Conservation (phyloP, 2,888 invertebrate genomes). For the Cephus pygmeus region DNA sequence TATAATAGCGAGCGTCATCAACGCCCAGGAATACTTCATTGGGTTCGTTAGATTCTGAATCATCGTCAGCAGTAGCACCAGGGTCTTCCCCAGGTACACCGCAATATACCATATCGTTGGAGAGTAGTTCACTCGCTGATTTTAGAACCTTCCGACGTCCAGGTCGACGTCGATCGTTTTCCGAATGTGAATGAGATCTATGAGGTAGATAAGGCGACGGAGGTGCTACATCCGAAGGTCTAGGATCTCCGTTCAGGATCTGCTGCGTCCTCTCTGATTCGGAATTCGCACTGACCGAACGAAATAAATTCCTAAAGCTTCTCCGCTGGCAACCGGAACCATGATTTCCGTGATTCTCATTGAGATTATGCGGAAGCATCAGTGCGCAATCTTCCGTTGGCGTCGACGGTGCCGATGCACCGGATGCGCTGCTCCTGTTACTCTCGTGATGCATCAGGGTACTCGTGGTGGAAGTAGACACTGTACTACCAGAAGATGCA, state of each 20-base stretch:
- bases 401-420: slow-evolving; percentile 42
- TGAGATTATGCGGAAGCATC: slow-evolving; percentile 36
- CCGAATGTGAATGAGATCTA: slow-evolving; percentile 59
- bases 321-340: slow-evolving; percentile 56
- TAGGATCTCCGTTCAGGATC: slow-evolving; percentile 76
- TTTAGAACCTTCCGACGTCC: slow-evolving; percentile 50
- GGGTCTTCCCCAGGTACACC: slow-evolving; percentile 40
- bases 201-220: slow-evolving; percentile 62
- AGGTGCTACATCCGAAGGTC: slow-evolving; percentile 77
- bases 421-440: slow-evolving; percentile 41
- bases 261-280: slow-evolving; percentile 74
- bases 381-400: slow-evolving; percentile 41
- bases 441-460: slow-evolving; percentile 41
- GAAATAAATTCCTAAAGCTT: slow-evolving; percentile 71
- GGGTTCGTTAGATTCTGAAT: slow-evolving; percentile 58
- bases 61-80: slow-evolving; percentile 23
- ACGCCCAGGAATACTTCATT: slow-evolving; percentile 74
- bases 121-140: slow-evolving; percentile 60
- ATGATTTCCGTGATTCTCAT: slow-evolving; percentile 20
- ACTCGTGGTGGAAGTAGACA: slow-evolving; percentile 45
- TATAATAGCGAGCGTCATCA: slow-evolving; percentile 69
- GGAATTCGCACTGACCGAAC: slow-evolving; percentile 76
- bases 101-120: slow-evolving; percentile 57
- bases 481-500: slow-evolving; percentile 45
- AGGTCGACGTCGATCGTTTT: slow-evolving; percentile 47